These are phyloP conservation scores for Equus przewalskii DNA, from an alignment of 2,113 vertebrate genomes.

Conservation along the genomic window DNA sequence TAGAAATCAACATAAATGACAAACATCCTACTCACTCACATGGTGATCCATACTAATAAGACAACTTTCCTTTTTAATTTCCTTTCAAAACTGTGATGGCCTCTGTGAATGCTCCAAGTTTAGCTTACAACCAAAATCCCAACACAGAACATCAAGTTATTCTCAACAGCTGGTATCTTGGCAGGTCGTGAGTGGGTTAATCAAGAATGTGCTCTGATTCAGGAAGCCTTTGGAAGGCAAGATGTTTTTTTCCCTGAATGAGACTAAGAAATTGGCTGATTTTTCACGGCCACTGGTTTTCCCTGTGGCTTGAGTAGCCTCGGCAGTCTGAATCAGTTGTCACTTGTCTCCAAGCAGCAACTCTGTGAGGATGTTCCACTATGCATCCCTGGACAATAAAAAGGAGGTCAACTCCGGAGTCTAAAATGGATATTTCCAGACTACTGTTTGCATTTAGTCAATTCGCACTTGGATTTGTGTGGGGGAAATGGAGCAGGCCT, in stretches of 20 bases:
- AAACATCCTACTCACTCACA: neutral
- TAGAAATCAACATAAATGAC: neutral
- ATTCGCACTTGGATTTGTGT: neutral
- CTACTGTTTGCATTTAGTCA: neutral
- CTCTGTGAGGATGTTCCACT: neutral
- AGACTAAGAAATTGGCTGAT: slow-evolving; percentile 69
- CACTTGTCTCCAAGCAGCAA: slow-evolving; percentile 40
- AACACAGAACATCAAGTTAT: neutral
- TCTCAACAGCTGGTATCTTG: slow-evolving; percentile 20
- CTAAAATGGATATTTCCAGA: neutral
- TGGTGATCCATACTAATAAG: neutral
- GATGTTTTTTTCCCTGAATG: slow-evolving; percentile 65
- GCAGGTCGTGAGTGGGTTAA: slow-evolving; percentile 47
- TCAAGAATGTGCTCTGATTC: slow-evolving; percentile 37
- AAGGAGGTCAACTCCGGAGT: neutral
- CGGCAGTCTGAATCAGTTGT: slow-evolving; percentile 44
- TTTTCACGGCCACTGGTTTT: slow-evolving; percentile 68
- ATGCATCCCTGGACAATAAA: neutral
- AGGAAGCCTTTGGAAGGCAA: slow-evolving; percentile 67
- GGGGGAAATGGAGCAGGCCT: neutral
- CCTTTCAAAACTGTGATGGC: neutral
- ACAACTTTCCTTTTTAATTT: neutral
- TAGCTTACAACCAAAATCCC: neutral
- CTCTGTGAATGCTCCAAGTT: neutral
- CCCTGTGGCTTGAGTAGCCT: slow-evolving; percentile 47